Evolutionary conservation across 2,113 vertebrate species (phyloP), one percentile per base, ranked within the genome.

Genomic region (Callospermophilus lateralis): DNA sequence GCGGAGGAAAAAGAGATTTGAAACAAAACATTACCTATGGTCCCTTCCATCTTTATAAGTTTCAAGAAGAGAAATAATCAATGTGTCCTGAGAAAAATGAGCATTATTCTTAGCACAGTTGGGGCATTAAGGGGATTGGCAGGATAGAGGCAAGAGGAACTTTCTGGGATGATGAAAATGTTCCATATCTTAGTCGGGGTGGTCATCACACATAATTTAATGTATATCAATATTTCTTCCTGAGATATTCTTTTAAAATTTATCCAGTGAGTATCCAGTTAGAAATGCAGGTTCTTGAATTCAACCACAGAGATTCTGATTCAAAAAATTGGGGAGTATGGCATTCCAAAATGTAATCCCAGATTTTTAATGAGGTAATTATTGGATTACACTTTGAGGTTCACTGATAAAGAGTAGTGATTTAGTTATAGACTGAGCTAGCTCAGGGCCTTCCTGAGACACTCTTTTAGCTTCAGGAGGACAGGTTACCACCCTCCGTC

Each of bases 251-350:
- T 63, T 87, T 93, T 3, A 20, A 92, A 89, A 91, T 58, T 24
- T 58, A 70, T 70, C 20, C 32, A 88, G 19, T 61, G 22, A 26
- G 4, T 81, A 80, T 70, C 34, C 45, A 58, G 9, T 55, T 84
- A 68, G 68, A 92, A 74, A 89, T 68, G 12, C 10, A 90, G 79
- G 67, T 93, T 94, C 42, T 80, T 87, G 32, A 84, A 83, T 6
- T 84, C 24, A 86, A 11, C 32, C 3, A 51, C 15, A 79, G 15
- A 67, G 74, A 68, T 53, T 68, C 26, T 65, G 24, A 92, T 48
- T 90, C 22, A 94, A 45, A 24, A 86, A 11, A 88, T 74, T 28
- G 4, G 63, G 51, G 42, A 7, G 0, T 19, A 73, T 20, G 9
- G 34, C 73, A 10, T 30, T 3, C 11, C 48, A 73, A 55, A 74